Percentiles rank a stretch among this genome's conserved stretches.
Evolutionary conservation across 2,113 vertebrate genomes (phyloP).

Genomic region (Mustelus asterias): DNA sequence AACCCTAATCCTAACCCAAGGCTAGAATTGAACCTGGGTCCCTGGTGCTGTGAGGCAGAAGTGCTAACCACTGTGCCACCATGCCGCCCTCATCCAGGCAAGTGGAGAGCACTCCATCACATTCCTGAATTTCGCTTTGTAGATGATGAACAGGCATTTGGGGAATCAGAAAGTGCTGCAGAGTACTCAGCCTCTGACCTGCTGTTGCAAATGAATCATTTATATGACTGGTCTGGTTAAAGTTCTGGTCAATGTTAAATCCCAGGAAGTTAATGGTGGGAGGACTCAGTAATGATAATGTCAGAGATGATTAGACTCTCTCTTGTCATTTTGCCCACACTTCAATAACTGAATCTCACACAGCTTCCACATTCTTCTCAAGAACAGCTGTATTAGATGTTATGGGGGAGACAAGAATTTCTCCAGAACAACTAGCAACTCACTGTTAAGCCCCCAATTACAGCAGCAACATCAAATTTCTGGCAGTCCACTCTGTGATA

Average conservation of each 20-base stretch:
- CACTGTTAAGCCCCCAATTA: background rate
- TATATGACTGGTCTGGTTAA: background rate
- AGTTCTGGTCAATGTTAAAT: background rate
- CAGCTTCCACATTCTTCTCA: background rate
- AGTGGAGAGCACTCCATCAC: background rate
- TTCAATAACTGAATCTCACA: background rate
- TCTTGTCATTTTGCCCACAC: background rate
- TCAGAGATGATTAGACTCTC: background rate
- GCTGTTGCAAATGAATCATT: background rate
- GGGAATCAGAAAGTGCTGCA: background rate
- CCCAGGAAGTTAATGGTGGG: background rate
- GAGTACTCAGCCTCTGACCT: background rate
- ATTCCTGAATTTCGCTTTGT: background rate
- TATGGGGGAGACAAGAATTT: background rate
- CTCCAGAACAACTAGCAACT: background rate
- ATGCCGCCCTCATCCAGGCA: background rate
- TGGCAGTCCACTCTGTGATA: conserved; percentile 5
- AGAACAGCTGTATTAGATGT: background rate
- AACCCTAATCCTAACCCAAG: too few species aligned
- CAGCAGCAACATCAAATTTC: background rate
- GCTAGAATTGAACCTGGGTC: too few species aligned
- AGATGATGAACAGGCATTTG: background rate
- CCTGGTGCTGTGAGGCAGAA: too few species aligned
- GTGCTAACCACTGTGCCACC: too few species aligned
- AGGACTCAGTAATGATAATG: background rate